These are phyloP conservation scores for Chloebia gouldiae DNA, from an alignment of 2,113 vertebrate genomes.

Conservation along the genomic window DNA sequence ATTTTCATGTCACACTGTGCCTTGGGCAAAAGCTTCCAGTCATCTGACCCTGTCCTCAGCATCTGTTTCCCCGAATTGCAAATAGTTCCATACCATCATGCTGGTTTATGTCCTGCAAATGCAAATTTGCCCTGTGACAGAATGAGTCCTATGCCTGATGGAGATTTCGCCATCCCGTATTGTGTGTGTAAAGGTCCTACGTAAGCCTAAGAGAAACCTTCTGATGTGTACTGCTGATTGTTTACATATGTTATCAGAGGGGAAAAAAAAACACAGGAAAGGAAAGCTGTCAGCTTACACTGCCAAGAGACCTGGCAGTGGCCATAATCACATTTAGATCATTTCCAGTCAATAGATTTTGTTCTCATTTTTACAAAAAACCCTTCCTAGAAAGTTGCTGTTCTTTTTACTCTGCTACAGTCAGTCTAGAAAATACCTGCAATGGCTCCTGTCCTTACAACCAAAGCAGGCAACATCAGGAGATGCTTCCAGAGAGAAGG, in stretches of 20 bases:
- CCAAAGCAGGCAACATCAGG: background rate
- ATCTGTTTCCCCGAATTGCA: conserved; percentile 32
- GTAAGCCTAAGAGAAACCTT: background rate
- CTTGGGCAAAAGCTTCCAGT: conserved; percentile 11
- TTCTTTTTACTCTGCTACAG: conserved; percentile 9
- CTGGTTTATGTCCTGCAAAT: background rate
- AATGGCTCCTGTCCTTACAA: background rate
- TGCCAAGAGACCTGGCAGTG: conserved; percentile 45
- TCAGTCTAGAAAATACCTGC: background rate
- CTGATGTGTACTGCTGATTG: conserved; percentile 43
- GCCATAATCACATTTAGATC: background rate
- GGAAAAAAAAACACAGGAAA: conserved; percentile 26
- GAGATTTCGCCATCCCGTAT: background rate
- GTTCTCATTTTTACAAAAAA: background rate
- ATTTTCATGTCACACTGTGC: conserved; percentile 21
- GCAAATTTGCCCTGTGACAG: conserved; percentile 8
- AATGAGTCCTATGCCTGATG: background rate
- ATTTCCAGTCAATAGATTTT: conserved; percentile 53
- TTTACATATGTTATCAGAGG: conserved; percentile 49
- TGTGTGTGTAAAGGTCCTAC: background rate
- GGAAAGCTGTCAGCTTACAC: conserved; percentile 13
- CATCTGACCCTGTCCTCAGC: conserved; percentile 43
- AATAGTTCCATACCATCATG: background rate
- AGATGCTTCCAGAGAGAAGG: background rate
- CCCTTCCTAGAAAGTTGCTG: conserved; percentile 37